A percentile compares a stretch with the other conserved stretches of the same genome.
Conservation (phyloP, 2,888 invertebrate genomes). For the Lampropteryx suffumata region DNA sequence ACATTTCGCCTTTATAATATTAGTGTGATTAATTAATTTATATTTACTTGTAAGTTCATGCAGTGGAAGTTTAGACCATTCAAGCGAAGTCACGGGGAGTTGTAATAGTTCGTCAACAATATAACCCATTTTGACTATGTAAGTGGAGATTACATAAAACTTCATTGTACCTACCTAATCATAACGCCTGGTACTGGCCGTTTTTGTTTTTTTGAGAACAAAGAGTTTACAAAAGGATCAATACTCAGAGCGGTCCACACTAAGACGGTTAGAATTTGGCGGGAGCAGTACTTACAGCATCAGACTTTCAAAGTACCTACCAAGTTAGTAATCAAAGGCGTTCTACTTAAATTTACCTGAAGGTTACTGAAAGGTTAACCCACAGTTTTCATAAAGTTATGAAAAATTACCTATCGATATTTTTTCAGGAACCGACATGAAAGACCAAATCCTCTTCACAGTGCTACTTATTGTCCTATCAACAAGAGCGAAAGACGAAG, state of each 20-base stretch:
- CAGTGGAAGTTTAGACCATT: too few species aligned
- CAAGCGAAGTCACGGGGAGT: too few species aligned
- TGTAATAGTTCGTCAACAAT: slow-evolving; percentile 10
- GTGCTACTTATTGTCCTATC: slow-evolving; percentile 36
- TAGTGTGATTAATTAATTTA: too few species aligned
- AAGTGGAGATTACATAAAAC: slow-evolving; percentile 39
- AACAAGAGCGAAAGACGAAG: slow-evolving; percentile 42
- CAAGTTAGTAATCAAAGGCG: background rate
- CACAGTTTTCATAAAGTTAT: slow-evolving; percentile 28
- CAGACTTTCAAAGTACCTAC: background rate
- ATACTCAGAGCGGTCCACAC: slow-evolving; percentile 13
- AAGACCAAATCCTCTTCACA: slow-evolving; percentile 23
- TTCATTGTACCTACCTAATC: slow-evolving; percentile 28
- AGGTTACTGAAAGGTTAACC: too few species aligned
- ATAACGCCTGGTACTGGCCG: slow-evolving; percentile 29
- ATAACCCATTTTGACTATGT: slow-evolving; percentile 21
- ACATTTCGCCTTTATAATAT: too few species aligned
- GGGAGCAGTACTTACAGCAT: slow-evolving; percentile 4
- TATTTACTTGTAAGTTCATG: too few species aligned
- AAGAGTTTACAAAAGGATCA: slow-evolving; percentile 44
- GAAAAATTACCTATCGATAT: too few species aligned
- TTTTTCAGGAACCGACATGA: slow-evolving; percentile 49
- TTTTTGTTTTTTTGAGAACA: slow-evolving; percentile 34
- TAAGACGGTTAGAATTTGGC: slow-evolving; percentile 16
- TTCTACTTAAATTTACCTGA: background rate